These are phyloP conservation scores for Tinea semifulvella DNA, from an alignment of 2,888 invertebrate species.

Conservation along the genomic window DNA sequence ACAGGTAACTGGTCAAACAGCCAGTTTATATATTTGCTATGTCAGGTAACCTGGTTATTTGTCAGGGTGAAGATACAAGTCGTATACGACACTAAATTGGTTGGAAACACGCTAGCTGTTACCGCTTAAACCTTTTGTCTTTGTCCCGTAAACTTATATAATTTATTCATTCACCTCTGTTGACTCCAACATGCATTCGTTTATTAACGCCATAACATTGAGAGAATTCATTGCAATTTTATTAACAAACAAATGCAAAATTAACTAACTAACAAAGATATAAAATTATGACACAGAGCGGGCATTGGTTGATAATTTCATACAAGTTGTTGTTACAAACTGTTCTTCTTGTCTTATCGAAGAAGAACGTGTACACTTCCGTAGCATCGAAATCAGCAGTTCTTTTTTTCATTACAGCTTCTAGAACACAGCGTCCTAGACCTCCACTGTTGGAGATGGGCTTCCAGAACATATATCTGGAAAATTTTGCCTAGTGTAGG, in stretches of 20 bases:
- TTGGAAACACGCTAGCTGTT: conserved; percentile 51
- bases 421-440: too few species aligned
- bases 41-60: conserved; percentile 47
- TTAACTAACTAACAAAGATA: background rate
- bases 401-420: too few species aligned
- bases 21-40: too few species aligned
- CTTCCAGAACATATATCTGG: too few species aligned
- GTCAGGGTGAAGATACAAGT: conserved; percentile 48
- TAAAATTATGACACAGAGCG: too few species aligned
- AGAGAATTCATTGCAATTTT: conserved; percentile 7
- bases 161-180: conserved; percentile 24
- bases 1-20: background rate
- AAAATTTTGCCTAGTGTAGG: too few species aligned
- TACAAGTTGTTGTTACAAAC: background rate
- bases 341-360: too few species aligned
- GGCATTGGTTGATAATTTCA: too few species aligned
- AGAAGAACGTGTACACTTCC: too few species aligned
- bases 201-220: conserved; percentile 16
- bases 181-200: conserved; percentile 18
- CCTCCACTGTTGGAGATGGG: too few species aligned
- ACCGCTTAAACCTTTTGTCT: conserved; percentile 41
- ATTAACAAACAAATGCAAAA: background rate
- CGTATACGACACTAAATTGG: conserved; percentile 51
- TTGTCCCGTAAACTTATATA: conserved; percentile 31
- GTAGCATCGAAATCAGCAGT: too few species aligned